phyloP scores from a whole-genome alignment of 2,888 invertebrate species.

The Drosophila demipolita region DNA sequence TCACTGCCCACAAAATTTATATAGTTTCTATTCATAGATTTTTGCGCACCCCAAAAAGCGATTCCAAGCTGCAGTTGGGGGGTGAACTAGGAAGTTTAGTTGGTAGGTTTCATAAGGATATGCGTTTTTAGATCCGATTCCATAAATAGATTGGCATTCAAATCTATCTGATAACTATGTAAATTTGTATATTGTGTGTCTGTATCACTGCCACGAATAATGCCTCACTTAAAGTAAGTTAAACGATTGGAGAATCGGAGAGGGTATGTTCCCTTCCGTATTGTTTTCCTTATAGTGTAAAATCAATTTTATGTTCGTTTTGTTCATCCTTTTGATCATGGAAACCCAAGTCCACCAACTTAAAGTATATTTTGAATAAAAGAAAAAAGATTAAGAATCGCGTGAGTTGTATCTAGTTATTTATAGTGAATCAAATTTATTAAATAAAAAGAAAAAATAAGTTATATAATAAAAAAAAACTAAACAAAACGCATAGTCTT shows the following conservation, averaged over 20 bases:
- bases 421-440: conserved; percentile 75
- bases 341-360: conserved; percentile 46
- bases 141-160: conserved; percentile 8
- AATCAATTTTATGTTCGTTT: conserved; percentile 23
- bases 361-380: conserved; percentile 43
- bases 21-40: conserved; percentile 37
- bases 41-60: conserved; percentile 13
- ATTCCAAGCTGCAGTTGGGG: conserved; percentile 35
- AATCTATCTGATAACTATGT: conserved; percentile 12
- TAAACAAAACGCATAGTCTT: conserved; percentile 23
- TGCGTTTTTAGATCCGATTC: conserved; percentile 19
- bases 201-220: conserved; percentile 45
- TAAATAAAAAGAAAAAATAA: conserved; percentile 71
- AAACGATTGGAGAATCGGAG: not conserved
- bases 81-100: conserved; percentile 35
- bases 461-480: conserved; percentile 63
- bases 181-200: conserved; percentile 27
- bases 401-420: conserved; percentile 63
- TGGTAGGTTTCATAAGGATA: conserved; percentile 51
- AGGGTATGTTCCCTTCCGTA: conserved; percentile 12
- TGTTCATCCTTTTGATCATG: conserved; percentile 14
- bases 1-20: conserved; percentile 70
- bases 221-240: conserved; percentile 7
- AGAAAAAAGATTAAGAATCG: conserved; percentile 45
- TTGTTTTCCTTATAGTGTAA: conserved; percentile 12